A percentile compares a stretch with the other conserved stretches of the same genome.
Evolutionary conservation across 2,797 vertebrate species (phyloP).

Genomic region (Periparus ater): DNA sequence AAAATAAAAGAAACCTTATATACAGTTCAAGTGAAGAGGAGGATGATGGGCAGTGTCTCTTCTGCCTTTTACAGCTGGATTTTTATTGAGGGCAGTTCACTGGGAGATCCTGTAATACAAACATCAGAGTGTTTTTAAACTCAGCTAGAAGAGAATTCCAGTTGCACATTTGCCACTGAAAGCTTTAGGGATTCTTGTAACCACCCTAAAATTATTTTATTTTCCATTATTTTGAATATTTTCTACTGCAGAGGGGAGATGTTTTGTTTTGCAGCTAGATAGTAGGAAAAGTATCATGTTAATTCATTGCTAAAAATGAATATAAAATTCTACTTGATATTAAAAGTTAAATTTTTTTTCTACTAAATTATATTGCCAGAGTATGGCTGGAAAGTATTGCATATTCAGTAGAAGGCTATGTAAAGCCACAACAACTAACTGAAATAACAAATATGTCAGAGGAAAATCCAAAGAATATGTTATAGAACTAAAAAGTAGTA

Average conservation of each 20-base stretch:
- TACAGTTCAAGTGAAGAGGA: not conserved
- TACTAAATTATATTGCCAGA: slow-evolving; percentile 28
- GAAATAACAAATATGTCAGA: slow-evolving; percentile 35
- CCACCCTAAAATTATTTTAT: not conserved
- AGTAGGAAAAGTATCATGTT: not conserved
- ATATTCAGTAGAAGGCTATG: not conserved
- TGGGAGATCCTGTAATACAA: not conserved
- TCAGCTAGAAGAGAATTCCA: not conserved
- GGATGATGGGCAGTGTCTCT: not conserved
- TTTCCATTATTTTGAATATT: not conserved
- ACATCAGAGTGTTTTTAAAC: slow-evolving; percentile 9
- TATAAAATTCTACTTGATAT: not conserved
- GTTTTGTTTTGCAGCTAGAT: not conserved
- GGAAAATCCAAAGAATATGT: slow-evolving; percentile 27
- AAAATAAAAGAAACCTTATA: not conserved
- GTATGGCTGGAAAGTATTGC: not conserved
- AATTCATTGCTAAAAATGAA: slow-evolving; percentile 31
- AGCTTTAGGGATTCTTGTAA: not conserved
- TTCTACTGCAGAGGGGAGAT: not conserved
- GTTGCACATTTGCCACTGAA: not conserved
- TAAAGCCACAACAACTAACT: slow-evolving; percentile 24
- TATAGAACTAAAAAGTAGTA: not conserved
- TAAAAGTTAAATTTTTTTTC: not conserved
- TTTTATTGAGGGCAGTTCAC: not conserved
- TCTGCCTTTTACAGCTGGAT: slow-evolving; percentile 7